These are phyloP conservation scores for Sycophaga agraensis DNA, from an alignment of 1,140 invertebrate genomes.

Conservation along the genomic window DNA sequence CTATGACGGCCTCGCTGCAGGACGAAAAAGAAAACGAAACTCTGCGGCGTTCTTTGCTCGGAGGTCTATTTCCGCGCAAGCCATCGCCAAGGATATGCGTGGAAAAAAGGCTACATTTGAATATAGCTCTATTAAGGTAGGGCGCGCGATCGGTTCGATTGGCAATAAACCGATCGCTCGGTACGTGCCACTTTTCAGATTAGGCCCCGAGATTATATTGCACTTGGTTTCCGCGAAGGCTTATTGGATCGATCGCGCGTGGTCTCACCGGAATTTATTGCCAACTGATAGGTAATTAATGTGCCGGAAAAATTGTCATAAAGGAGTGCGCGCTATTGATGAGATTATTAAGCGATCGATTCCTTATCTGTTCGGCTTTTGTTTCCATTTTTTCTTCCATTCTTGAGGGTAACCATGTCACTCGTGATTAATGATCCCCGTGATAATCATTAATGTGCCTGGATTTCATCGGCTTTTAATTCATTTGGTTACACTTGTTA, in stretches of 20 bases:
- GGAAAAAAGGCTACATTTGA: conserved; percentile 4
- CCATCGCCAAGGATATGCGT: too few species aligned
- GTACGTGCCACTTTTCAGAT: conserved; percentile 9
- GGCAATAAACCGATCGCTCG: conserved; percentile 4
- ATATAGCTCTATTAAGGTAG: conserved; percentile 26
- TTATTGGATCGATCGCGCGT: conserved; percentile 2
- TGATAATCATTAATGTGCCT: too few species aligned
- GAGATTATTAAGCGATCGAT: too few species aligned
- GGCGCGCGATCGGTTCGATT: neutral
- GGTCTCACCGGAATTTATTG: conserved; percentile 5
- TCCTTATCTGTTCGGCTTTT: too few species aligned
- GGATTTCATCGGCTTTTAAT: too few species aligned
- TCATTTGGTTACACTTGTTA: too few species aligned
- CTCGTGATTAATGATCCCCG: too few species aligned
- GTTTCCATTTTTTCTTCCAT: too few species aligned
- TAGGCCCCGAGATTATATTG: neutral
- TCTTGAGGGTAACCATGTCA: too few species aligned
- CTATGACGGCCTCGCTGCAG: conserved; percentile 15
- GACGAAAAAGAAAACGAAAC: neutral
- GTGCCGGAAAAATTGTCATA: conserved; percentile 19
- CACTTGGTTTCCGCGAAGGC: neutral
- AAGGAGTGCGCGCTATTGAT: neutral
- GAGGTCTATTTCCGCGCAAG: neutral
- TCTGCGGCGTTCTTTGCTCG: too few species aligned
- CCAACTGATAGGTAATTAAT: conserved; percentile 16